Evolutionary conservation across 2,888 invertebrate species (phyloP).

Genomic region (Chrysotoxum bicinctum): DNA sequence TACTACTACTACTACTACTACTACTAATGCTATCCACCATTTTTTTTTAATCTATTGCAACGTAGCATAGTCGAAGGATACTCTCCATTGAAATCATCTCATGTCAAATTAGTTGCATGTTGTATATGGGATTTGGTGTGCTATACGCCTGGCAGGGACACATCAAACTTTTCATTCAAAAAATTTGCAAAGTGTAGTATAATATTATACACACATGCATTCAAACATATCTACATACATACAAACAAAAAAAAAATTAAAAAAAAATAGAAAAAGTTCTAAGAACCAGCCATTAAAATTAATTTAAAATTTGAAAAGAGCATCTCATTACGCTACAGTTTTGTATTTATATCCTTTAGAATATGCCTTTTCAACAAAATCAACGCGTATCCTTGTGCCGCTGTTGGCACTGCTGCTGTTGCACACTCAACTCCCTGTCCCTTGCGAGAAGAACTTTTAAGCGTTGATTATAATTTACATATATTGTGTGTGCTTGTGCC

Average conservation of each 20-base stretch:
- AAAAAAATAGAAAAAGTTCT: slow-evolving; percentile 18
- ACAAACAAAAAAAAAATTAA: neutral
- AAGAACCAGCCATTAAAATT: slow-evolving; percentile 69
- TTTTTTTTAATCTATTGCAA: slow-evolving; percentile 62
- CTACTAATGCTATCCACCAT: neutral
- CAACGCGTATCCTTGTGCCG: slow-evolving; percentile 48
- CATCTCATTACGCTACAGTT: slow-evolving; percentile 69
- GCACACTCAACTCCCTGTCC: neutral
- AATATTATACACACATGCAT: neutral
- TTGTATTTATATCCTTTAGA: slow-evolving; percentile 58
- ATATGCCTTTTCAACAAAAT: slow-evolving; percentile 47
- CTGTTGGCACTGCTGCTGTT: neutral
- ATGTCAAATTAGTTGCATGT: slow-evolving; percentile 69
- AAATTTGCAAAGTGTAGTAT: slow-evolving; percentile 18
- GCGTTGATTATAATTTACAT: slow-evolving; percentile 63
- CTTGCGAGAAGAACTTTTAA: slow-evolving; percentile 4
- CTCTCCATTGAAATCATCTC: slow-evolving; percentile 67
- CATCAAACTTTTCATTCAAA: slow-evolving; percentile 17
- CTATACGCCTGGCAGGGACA: slow-evolving; percentile 1
- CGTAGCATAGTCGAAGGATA: slow-evolving; percentile 58
- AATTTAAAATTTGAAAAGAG: slow-evolving; percentile 70
- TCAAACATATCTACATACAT: neutral
- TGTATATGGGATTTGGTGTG: neutral
- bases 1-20: neutral
- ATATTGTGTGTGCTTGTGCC: slow-evolving; percentile 20